Base-by-base conservation (phyloP, 2,113 vertebrate genomes). In the Rhegmatorhina hoffmannsi region DNA sequence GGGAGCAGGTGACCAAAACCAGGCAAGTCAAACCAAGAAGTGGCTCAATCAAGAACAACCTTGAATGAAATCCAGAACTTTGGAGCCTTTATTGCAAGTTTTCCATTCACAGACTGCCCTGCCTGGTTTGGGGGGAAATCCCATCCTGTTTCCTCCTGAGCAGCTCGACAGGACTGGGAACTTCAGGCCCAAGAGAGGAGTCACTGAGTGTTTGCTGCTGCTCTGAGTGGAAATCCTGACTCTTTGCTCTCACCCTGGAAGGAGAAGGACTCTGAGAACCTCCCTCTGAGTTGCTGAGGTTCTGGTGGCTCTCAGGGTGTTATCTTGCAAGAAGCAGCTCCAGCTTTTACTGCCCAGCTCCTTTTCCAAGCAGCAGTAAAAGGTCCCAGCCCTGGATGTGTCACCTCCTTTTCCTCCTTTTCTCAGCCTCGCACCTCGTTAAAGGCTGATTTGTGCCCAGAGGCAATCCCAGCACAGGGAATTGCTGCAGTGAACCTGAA, bases 401-500 rank as follows among this genome's bases (percentile, higher is more conserved):
- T 72, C 79, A 85, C 75, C 70, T 85, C 80, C 31, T 60, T 62
- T 82, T 46, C 36, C 25, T 92, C 76, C 76, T 94, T 91, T 96
- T 91, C 80, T 94, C 95, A 92, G 90, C 75, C 75, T 92, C 52
- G 23, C 84, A 92, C 80, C 84, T 94, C 29, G 0, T 91, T 94
- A 92, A 91, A 60, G 66, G 82, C 73, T 85, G 75, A 62, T 82
- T 75, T 69, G 50, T 78, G 50, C 80, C 90, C 83, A 85, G 74
- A 50, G 74, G 90, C 62, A 60, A 82, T 60, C 64, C 20, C 46
- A 66, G 50, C 46, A 85, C 46, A 55, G n/a, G 25, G 53, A 81
- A 81, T n/a, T 36, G 33, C 50, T 88, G 29, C 79, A 56, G 79
- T 43, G 17, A 64, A 28, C 31, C 68, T 89, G 68, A 47, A 64